Conservation (phyloP, 2,888 invertebrate genomes). For the Prosopocoilus inquinatus region DNA sequence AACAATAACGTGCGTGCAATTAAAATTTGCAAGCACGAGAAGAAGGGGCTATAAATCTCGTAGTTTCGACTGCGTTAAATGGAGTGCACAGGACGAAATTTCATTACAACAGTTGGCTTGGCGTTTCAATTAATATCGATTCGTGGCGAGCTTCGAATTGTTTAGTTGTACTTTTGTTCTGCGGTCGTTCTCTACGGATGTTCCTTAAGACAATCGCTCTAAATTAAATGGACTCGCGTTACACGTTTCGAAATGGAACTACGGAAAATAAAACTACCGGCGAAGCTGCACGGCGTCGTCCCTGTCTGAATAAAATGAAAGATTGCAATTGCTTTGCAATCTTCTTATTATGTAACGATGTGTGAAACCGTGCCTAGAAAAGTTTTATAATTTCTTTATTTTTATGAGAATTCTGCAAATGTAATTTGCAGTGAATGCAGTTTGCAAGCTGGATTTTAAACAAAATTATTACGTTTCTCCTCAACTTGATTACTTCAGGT, state of each 20-base stretch:
- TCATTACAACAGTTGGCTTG: conserved; percentile 38
- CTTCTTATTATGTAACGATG: conserved; percentile 10
- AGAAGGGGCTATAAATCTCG: conserved; percentile 19
- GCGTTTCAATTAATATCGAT: conserved; percentile 40
- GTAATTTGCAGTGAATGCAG: too few relatives aligned
- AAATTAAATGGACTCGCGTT: conserved; percentile 6
- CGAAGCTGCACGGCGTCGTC: too few relatives aligned
- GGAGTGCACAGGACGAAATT: conserved; percentile 35
- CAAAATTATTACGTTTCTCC: too few relatives aligned
- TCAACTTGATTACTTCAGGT: too few relatives aligned
- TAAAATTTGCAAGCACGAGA: conserved; percentile 1
- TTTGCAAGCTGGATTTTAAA: too few relatives aligned
- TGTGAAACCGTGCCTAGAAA: too few relatives aligned
- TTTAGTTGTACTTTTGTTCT: conserved; percentile 27
- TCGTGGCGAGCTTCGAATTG: conserved; percentile 33
- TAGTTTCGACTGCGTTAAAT: conserved; percentile 17
- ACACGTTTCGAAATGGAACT: neutral
- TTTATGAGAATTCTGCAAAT: too few relatives aligned
- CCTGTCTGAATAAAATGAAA: too few relatives aligned
- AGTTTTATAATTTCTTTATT: too few relatives aligned
- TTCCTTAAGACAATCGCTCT: neutral
- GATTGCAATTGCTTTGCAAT: conserved; percentile 44
- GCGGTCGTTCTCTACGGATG: conserved; percentile 1
- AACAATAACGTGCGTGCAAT: neutral
- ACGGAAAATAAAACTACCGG: neutral